Evolutionary conservation across 2,797 vertebrate species (phyloP).

Genomic region (Thalassophryne amazonica): DNA sequence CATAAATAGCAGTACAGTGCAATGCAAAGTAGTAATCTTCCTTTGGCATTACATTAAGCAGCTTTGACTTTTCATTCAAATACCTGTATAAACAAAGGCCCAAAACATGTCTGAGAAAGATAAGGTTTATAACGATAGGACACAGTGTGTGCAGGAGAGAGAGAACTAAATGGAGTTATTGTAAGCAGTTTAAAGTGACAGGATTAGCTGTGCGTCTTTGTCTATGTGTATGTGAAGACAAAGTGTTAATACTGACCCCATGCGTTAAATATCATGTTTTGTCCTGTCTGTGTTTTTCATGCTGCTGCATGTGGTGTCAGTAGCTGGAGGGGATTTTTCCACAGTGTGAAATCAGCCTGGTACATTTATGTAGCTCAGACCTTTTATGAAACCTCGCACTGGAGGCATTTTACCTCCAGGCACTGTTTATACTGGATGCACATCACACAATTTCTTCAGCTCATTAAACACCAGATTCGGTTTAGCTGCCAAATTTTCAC

Average conservation of each 20-base stretch:
- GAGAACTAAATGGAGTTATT: conserved; percentile 22
- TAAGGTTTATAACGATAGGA: conserved; percentile 52
- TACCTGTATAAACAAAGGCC: conserved; percentile 8
- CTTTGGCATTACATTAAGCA: conserved; percentile 1
- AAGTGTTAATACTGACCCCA: background rate
- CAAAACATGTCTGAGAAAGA: conserved; percentile 18
- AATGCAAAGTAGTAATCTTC: background rate
- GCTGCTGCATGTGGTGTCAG: background rate
- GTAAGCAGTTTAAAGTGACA: conserved; percentile 50
- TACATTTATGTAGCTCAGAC: background rate
- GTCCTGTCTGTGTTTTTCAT: background rate
- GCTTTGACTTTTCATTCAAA: conserved; percentile 7
- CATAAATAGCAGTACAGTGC: background rate
- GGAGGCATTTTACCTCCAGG: conserved; percentile 24
- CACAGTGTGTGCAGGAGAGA: background rate
- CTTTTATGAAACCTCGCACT: conserved; percentile 12
- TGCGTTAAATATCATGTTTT: background rate
- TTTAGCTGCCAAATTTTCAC: conserved; percentile 10
- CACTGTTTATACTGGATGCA: conserved; percentile 26
- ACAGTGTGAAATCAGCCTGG: background rate
- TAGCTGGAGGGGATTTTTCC: background rate
- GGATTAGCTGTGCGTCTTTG: conserved; percentile 35
- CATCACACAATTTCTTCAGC: conserved; percentile 21
- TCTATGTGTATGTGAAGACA: background rate
- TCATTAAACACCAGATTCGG: conserved; percentile 36